Base-by-base conservation (phyloP, 2,888 invertebrate species). In the Cryptocheilus praepositus region DNA sequence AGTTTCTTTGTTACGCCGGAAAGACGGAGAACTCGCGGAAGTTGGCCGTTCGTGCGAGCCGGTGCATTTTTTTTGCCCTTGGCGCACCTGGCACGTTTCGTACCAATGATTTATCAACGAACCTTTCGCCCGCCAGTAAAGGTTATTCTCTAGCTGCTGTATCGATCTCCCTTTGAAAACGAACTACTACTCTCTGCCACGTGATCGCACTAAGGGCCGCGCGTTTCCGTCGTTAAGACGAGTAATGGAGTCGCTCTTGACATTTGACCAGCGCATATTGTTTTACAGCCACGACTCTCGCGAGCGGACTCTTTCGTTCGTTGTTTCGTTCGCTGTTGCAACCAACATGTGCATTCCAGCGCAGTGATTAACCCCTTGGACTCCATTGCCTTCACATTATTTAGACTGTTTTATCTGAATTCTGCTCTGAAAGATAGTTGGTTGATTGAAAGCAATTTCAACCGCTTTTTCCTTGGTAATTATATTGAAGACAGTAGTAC, bases 1-100 rank as follows among this genome's bases (percentile, higher is more conserved):
- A 70, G 76, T 76, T 71, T 80, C 69, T 70, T 68, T 71, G 72
- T 71, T 77, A 80, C 74, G 73, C 67, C 76, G 72, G 74, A 77
- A 78, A 70, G 65, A 71, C 75, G 69, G 80, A 80, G 81, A 77
- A 80, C 70, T 67, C 59, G 65, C 46, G 67, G 56, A 64, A 28
- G 55, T n/a, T 36, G 16, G 56, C 67, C 70, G 36, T 64, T 62
- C 55, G 69, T 36, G 18, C 7, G 44, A 43, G 64, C 65, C 51
- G 56, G 55, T 55, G 61, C 73, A 64, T 44, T 56, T 71, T 71
- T 76, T 74, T 71, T 59, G 61, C 52, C 55, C 56, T 45, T 19
- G 60, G 46, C 67, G 52, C 71, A 77, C 70, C 62, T 73, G 73
- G 22, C 64, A 64, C 61, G 63, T 60, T 60, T 70, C 59, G 36